phyloP scores from a whole-genome alignment of 2,888 invertebrate species.

The Brassicogethes aeneus region DNA sequence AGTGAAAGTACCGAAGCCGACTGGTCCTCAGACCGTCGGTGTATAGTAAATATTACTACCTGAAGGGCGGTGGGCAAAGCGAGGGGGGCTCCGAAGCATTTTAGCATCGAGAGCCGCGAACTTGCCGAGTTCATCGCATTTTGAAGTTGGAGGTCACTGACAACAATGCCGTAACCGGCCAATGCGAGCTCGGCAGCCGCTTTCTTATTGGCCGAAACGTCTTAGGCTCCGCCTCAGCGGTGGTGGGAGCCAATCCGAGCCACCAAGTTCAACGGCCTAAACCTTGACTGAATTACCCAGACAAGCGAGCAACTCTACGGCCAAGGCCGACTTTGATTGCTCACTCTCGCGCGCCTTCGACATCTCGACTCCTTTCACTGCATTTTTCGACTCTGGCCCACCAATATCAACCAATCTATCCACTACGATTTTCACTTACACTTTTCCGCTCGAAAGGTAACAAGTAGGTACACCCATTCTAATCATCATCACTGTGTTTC shows the following conservation, averaged over 20 bases:
- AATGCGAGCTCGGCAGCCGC: slow-evolving; percentile 39
- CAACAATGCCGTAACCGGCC: slow-evolving; percentile 53
- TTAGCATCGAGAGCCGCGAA: slow-evolving; percentile 44
- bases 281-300: slow-evolving; percentile 79
- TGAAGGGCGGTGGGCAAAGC: slow-evolving; percentile 38
- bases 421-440: background rate
- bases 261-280: slow-evolving; percentile 70
- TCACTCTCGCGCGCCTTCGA: slow-evolving; percentile 29
- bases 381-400: background rate
- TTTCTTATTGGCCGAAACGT: slow-evolving; percentile 34
- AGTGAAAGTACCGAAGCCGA: slow-evolving; percentile 43
- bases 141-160: slow-evolving; percentile 80
- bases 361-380: background rate
- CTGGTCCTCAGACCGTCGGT: slow-evolving; percentile 34
- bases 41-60: slow-evolving; percentile 42
- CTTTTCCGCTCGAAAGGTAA: background rate
- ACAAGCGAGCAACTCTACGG: slow-evolving; percentile 45
- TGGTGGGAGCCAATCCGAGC: slow-evolving; percentile 33
- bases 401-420: background rate
- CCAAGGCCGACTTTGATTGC: slow-evolving; percentile 32
- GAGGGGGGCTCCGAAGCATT: slow-evolving; percentile 43
- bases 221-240: slow-evolving; percentile 29
- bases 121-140: slow-evolving; percentile 63
- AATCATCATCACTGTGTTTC: background rate
- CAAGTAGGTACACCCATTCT: background rate